Evolutionary conservation across 2,797 vertebrate species (phyloP), one percentile per base, ranked within the genome.

Genomic region (Propithecus deckenii): DNA sequence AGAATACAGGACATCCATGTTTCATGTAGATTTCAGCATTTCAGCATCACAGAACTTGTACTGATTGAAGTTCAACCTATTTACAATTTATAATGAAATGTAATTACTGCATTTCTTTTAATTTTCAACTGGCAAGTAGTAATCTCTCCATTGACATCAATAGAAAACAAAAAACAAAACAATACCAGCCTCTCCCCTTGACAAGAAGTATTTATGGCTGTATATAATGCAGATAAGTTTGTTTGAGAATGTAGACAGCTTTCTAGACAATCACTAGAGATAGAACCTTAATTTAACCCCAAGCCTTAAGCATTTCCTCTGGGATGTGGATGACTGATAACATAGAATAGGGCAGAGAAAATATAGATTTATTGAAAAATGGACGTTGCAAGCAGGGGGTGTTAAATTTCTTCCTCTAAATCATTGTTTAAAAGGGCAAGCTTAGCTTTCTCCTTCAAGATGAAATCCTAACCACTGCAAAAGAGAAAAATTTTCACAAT

Each of bases 271-370:
- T 98, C 98, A 97, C 98, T 97, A 65, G 97, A 97, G 97, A 98
- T 95, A 98, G 96, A 97, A 98, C 97, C 98, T 98, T 98, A 98
- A 98, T 98, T 98, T 98, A 98, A 98, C 98, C 98, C 98, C 97
- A 91, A 96, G 97, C 94, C 97, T 97, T 96, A 93, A 98, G 97
- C 96, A 98, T 98, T 98, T 99, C 98, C 98, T 97, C 76, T 86
- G 97, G 94, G 98, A 97, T 57, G 52, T 0, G 20, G 97, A 98
- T 98, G 98, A 98, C 98, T 97, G 98, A 98, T 98, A 98, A 98
- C 94, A 96, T 4, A 12, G 94, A 87, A 91, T 95, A 98, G 96
- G 95, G 95, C 97, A 97, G 96, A 92, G 86, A 98, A 98, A 97
- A 97, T 93, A 98, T 96, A 98, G 97, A 98, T 98, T 98, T 98